Evolutionary conservation across 2,888 invertebrate genomes (phyloP).

Genomic region (Neria commutata): DNA sequence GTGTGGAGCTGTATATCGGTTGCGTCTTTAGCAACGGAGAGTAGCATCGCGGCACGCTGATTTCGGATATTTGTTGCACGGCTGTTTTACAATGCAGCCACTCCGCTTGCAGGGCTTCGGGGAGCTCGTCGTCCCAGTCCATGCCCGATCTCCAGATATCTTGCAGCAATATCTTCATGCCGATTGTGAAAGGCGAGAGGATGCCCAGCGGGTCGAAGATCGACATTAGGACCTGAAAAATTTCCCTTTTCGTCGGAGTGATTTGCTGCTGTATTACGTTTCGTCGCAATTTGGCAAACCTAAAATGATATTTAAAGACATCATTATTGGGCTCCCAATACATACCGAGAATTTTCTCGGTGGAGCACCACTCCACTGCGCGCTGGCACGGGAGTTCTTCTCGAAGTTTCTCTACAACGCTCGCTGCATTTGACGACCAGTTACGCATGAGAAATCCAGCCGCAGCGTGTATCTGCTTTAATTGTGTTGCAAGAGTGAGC

Average conservation of each 20-base stretch:
- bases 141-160: slow-evolving; percentile 27
- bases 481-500: slow-evolving; percentile 19
- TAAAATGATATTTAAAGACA: slow-evolving; percentile 21
- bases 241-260: slow-evolving; percentile 29
- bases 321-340: slow-evolving; percentile 25
- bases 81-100: slow-evolving; percentile 23
- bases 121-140: slow-evolving; percentile 28
- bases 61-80: slow-evolving; percentile 6
- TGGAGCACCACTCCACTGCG: background rate
- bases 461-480: slow-evolving; percentile 16
- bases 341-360: slow-evolving; percentile 28
- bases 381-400: background rate
- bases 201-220: slow-evolving; percentile 31
- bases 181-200: slow-evolving; percentile 13
- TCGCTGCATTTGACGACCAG: slow-evolving; percentile 27
- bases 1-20: slow-evolving; percentile 19
- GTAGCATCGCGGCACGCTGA: slow-evolving; percentile 27
- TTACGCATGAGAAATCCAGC: slow-evolving; percentile 30
- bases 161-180: slow-evolving; percentile 33
- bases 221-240: slow-evolving; percentile 27
- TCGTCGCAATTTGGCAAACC: slow-evolving; percentile 19
- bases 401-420: slow-evolving; percentile 16
- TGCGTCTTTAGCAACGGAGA: slow-evolving; percentile 1
- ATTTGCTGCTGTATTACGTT: slow-evolving; percentile 22
- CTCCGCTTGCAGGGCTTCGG: slow-evolving; percentile 7